A percentile compares a stretch with the other conserved stretches of the same genome.
phyloP scores from a whole-genome alignment of 37 sponge, comb jelly and placozoan genomes.

The Amphimedon queenslandica region DNA sequence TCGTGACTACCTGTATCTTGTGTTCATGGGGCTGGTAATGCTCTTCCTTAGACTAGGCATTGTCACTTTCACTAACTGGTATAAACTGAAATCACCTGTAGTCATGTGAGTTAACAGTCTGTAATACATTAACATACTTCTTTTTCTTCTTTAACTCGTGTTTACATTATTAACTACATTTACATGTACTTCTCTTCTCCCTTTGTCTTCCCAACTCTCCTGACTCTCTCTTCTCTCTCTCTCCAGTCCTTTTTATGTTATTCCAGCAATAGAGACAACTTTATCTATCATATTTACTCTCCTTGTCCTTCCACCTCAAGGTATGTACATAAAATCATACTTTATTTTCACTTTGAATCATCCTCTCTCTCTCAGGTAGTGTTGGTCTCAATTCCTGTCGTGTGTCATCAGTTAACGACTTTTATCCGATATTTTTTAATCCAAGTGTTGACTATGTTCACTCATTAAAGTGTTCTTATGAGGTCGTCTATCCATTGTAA shows the following conservation, averaged over 20 bases:
- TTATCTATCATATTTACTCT: conserved; percentile 25
- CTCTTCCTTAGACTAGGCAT: conserved; percentile 6
- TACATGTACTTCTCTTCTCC: background rate
- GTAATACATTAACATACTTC: background rate
- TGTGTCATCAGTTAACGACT: conserved; percentile 17
- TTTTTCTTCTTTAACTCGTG: background rate
- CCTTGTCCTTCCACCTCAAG: conserved; percentile 20
- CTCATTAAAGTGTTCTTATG: conserved; percentile 24
- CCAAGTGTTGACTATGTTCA: conserved; percentile 29
- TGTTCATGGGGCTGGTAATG: conserved; percentile 23
- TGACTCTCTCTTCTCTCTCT: too few relatives aligned
- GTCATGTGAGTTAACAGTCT: background rate
- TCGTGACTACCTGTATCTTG: conserved; percentile 42
- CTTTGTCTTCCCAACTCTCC: too few relatives aligned
- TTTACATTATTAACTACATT: too few relatives aligned
- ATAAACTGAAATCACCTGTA: background rate
- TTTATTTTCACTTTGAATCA: background rate
- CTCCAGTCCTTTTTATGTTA: background rate
- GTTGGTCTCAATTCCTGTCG: conserved; percentile 27
- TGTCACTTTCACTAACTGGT: background rate
- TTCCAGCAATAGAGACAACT: conserved; percentile 11
- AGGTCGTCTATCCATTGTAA: conserved; percentile 50
- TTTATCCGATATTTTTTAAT: conserved; percentile 52
- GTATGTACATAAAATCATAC: background rate
- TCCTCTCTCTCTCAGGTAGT: conserved; percentile 14